Conservation (phyloP, 92 coral and sea anemone species). For the Hydrozoanthus gracilis region DNA sequence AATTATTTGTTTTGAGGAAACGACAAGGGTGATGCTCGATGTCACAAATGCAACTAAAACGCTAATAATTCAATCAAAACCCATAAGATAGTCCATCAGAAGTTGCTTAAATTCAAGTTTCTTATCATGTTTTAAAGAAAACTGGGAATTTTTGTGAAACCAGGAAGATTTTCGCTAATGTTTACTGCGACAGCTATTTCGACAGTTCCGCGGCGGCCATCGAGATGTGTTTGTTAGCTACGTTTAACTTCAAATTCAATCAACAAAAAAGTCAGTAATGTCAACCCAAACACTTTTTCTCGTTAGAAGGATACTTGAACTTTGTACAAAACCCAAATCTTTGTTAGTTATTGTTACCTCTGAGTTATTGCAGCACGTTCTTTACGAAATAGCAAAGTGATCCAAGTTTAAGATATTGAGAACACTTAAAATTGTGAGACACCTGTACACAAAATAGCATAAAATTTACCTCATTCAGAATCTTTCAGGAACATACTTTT, state of each 20-base stretch:
- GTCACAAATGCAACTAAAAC: constrained; percentile 12
- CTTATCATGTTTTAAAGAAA: constrained; percentile 35
- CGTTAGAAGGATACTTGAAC: constrained; percentile 77
- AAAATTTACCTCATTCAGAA: constrained; percentile 60
- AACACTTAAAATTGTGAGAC: constrained; percentile 51
- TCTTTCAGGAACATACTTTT: constrained; percentile 54
- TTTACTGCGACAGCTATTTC: constrained; percentile 92
- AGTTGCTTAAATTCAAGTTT: background rate
- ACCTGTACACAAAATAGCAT: background rate
- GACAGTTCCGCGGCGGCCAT: constrained; percentile 77
- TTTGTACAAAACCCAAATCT: constrained; percentile 51
- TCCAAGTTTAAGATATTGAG: constrained; percentile 74
- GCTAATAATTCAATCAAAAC: background rate
- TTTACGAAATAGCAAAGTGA: constrained; percentile 76
- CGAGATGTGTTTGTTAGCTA: constrained; percentile 94
- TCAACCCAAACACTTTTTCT: constrained; percentile 20
- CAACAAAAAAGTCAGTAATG: constrained; percentile 5
- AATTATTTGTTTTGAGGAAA: constrained; percentile 24
- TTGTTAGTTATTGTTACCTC: constrained; percentile 7
- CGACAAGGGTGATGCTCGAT: constrained; percentile 9
- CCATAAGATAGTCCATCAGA: background rate
- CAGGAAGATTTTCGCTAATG: constrained; percentile 70
- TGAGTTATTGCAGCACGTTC: constrained; percentile 63
- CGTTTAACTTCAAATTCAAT: constrained; percentile 61
- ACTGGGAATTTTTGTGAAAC: constrained; percentile 45